Evolutionary conservation across 1,140 invertebrate genomes (phyloP).

Genomic region (Uloborus diversus): DNA sequence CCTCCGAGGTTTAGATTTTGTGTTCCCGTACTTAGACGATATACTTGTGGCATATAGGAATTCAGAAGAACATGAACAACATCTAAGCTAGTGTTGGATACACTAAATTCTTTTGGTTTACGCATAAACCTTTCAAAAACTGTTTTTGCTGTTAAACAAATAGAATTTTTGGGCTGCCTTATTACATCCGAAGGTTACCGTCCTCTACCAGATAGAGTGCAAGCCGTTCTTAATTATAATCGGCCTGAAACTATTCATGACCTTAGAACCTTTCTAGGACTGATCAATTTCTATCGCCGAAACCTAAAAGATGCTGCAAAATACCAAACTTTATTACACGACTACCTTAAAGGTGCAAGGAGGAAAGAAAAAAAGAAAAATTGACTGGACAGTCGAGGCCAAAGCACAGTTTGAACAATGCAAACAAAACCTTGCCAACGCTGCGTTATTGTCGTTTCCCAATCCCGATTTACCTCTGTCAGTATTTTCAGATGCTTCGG

Average conservation of each 20-base stretch:
- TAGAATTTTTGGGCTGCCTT: slow-evolving; percentile 14
- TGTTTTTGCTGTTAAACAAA: neutral
- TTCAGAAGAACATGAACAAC: slow-evolving; percentile 62
- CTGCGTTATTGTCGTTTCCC: slow-evolving; percentile 25
- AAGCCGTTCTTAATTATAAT: slow-evolving; percentile 59
- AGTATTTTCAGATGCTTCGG: slow-evolving; percentile 47
- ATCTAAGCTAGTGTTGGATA: slow-evolving; percentile 61
- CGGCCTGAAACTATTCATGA: slow-evolving; percentile 61
- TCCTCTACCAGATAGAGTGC: slow-evolving; percentile 9
- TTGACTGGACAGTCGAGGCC: slow-evolving; percentile 54
- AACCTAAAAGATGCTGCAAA: slow-evolving; percentile 62
- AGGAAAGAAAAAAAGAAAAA: neutral
- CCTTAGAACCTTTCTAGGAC: slow-evolving; percentile 62
- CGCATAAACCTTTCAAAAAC: slow-evolving; percentile 59
- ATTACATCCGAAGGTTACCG: neutral
- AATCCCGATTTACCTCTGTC: slow-evolving; percentile 3
- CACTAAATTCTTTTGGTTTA: slow-evolving; percentile 57
- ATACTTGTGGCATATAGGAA: slow-evolving; percentile 66
- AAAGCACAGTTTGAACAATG: slow-evolving; percentile 62
- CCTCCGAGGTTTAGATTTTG: slow-evolving; percentile 61
- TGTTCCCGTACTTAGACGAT: slow-evolving; percentile 68
- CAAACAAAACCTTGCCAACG: slow-evolving; percentile 61
- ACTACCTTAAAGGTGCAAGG: neutral
- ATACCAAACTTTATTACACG: slow-evolving; percentile 36
- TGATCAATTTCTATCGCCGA: slow-evolving; percentile 65